These are phyloP conservation scores for Phyllopteryx taeniolatus DNA, from an alignment of 2,113 vertebrate genomes.

Conservation along the genomic window DNA sequence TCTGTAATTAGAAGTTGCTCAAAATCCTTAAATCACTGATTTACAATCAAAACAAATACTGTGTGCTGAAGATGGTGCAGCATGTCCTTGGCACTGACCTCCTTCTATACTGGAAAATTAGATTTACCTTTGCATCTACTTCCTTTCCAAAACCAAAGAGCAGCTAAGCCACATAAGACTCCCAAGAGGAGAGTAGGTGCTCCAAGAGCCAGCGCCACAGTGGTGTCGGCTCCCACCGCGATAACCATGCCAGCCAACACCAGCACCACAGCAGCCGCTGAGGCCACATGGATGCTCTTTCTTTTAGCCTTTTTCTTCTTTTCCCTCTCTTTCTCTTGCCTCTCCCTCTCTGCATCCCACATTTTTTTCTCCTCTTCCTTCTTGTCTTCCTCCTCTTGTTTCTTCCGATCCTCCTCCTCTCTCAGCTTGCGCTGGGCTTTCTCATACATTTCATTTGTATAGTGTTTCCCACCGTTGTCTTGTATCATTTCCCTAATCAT, in stretches of 20 bases:
- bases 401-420: constrained; percentile 54
- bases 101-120: constrained; percentile 22
- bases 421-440: constrained; percentile 51
- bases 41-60: constrained; percentile 3
- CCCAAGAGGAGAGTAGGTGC: constrained; percentile 55
- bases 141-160: constrained; percentile 59
- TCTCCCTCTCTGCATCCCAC: constrained; percentile 63
- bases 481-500: constrained; percentile 65
- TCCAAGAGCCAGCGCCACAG: constrained; percentile 63
- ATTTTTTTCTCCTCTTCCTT: constrained; percentile 61
- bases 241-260: constrained; percentile 54
- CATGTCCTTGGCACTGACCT: background rate
- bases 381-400: constrained; percentile 56
- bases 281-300: constrained; percentile 48
- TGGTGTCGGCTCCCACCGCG: constrained; percentile 53
- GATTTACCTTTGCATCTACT: constrained; percentile 50
- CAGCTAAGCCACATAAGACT: constrained; percentile 48
- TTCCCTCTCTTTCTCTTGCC: constrained; percentile 41
- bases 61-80: background rate
- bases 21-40: background rate
- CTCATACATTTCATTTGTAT: constrained; percentile 66
- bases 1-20: background rate
- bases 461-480: constrained; percentile 60
- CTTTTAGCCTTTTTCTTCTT: constrained; percentile 39
- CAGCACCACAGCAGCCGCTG: constrained; percentile 49